These are phyloP conservation scores for Babylonia areolata DNA, from an alignment of 1,140 invertebrate genomes.

Conservation along the genomic window DNA sequence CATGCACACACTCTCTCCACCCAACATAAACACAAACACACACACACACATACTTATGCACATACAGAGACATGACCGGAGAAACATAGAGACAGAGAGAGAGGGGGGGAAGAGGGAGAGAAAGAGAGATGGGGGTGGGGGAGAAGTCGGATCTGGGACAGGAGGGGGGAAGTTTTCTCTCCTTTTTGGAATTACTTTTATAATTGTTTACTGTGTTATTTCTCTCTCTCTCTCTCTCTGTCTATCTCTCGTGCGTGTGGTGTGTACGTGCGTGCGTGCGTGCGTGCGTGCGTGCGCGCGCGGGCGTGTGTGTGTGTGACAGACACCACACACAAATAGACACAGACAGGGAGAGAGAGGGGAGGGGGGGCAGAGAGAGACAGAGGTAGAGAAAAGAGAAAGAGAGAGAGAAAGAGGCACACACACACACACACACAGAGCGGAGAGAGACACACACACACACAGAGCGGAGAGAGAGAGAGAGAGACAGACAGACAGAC, in stretches of 20 bases:
- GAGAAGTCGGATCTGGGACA: background rate
- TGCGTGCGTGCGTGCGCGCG: background rate
- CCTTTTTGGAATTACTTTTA: background rate
- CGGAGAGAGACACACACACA: no score
- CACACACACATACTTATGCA: no score
- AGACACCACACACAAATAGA: background rate
- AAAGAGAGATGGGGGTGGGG: background rate
- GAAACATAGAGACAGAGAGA: background rate
- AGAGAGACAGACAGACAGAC: no score
- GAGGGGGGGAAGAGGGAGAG: background rate
- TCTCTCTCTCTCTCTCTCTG: background rate
- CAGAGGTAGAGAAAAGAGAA: background rate
- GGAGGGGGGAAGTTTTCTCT: background rate
- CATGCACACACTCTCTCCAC: no score
- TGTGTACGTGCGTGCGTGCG: background rate
- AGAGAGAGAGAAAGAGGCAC: no score
- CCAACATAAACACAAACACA: no score
- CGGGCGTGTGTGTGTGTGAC: background rate
- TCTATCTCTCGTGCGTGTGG: background rate
- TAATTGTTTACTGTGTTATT: background rate
- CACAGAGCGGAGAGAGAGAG: no score
- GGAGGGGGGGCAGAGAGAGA: background rate
- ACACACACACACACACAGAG: no score
- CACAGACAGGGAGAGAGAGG: background rate
- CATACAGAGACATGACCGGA: no score